phyloP scores from a whole-genome alignment of 2,888 invertebrate genomes.

The Osmoderma eremita region DNA sequence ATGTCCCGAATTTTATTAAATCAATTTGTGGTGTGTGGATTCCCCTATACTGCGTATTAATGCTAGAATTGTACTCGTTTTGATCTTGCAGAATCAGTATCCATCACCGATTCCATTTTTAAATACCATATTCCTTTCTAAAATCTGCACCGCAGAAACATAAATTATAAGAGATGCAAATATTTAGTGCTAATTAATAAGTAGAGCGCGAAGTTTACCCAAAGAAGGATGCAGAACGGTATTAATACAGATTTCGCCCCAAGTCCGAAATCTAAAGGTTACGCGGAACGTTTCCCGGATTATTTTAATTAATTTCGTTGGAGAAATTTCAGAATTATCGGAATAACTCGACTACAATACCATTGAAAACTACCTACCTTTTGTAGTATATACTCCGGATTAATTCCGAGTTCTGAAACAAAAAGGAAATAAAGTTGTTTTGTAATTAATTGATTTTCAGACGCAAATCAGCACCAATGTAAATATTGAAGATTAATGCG shows the following conservation, averaged over 20 bases:
- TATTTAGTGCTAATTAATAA: constrained; percentile 23
- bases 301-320: constrained; percentile 37
- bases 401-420: constrained; percentile 54
- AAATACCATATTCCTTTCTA: too few relatives aligned
- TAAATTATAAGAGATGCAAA: constrained; percentile 11
- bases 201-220: constrained; percentile 16
- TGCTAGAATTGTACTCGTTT: too few relatives aligned
- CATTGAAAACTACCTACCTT: constrained; percentile 48
- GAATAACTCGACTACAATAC: constrained; percentile 32
- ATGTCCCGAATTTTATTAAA: too few relatives aligned
- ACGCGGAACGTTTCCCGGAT: constrained; percentile 31
- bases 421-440: constrained; percentile 33
- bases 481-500: background rate
- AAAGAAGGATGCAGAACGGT: constrained; percentile 1
- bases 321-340: constrained; percentile 32
- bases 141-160: background rate
- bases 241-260: constrained; percentile 22
- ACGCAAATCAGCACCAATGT: background rate
- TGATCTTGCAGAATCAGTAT: too few relatives aligned
- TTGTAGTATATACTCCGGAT: constrained; percentile 55
- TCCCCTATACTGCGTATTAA: too few relatives aligned
- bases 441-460: background rate
- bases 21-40: too few relatives aligned
- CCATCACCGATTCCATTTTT: too few relatives aligned
- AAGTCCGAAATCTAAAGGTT: constrained; percentile 26